Conservation (phyloP, 2,113 vertebrate genomes). For the Poeciliopsis turrubarensis region DNA sequence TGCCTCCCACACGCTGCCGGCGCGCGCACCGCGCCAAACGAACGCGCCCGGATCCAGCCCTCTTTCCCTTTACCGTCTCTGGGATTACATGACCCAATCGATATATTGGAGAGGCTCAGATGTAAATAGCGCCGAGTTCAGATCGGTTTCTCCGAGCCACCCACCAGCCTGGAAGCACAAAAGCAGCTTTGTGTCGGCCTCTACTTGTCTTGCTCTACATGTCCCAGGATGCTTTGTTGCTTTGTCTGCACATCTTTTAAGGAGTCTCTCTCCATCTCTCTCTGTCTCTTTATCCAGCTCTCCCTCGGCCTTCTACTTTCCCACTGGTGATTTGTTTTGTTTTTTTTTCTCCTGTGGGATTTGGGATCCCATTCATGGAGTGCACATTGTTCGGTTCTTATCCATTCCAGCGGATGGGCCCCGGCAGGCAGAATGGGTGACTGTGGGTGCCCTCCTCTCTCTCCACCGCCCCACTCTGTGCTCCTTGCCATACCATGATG, state of each 20-base stretch:
- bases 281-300: constrained; percentile 60
- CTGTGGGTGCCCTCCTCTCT: constrained; percentile 49
- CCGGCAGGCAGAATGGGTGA: constrained; percentile 68
- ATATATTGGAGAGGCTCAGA: constrained; percentile 66
- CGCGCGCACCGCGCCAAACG: constrained; percentile 46
- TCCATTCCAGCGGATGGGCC: constrained; percentile 73
- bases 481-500: constrained; percentile 76
- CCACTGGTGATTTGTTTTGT: constrained; percentile 72
- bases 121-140: constrained; percentile 56
- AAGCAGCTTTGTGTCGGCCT: constrained; percentile 71
- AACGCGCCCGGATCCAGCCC: constrained; percentile 39
- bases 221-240: constrained; percentile 76
- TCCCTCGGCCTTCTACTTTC: constrained; percentile 59
- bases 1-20: constrained; percentile 57
- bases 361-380: constrained; percentile 75
- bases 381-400: constrained; percentile 73
- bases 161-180: constrained; percentile 73
- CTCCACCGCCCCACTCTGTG: constrained; percentile 39
- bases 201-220: constrained; percentile 77
- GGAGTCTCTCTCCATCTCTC: constrained; percentile 59
- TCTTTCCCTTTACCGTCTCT: constrained; percentile 47
- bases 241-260: constrained; percentile 72
- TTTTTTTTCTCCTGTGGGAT: constrained; percentile 72
- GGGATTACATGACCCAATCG: constrained; percentile 70
- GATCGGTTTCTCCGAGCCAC: constrained; percentile 65